These are phyloP conservation scores for Strix uralensis DNA, from an alignment of 2,113 vertebrate species.

Conservation along the genomic window DNA sequence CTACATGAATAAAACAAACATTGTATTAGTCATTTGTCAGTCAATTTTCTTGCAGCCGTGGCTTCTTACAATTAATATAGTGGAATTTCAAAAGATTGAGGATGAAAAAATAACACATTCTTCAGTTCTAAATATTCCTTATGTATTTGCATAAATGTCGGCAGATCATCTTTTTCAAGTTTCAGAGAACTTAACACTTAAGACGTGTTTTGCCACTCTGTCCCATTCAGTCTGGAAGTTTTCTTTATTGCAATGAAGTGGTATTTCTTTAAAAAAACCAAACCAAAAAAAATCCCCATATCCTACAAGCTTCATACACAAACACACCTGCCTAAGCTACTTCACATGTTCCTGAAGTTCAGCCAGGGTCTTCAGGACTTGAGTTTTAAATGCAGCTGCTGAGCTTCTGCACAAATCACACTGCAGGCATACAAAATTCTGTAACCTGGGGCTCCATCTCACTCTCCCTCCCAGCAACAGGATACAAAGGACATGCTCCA, in stretches of 20 bases:
- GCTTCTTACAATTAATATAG: background rate
- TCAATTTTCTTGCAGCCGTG: background rate
- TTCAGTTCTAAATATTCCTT: background rate
- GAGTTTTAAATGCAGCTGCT: background rate
- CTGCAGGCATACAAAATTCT: background rate
- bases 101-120: background rate
- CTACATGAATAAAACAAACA: constrained; percentile 72
- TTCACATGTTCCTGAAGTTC: background rate
- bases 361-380: background rate
- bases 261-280: background rate
- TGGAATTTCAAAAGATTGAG: background rate
- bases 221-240: background rate
- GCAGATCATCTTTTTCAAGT: background rate
- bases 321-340: background rate
- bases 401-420: background rate
- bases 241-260: background rate
- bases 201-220: background rate
- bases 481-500: background rate
- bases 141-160: background rate
- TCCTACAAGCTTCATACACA: background rate
- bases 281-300: background rate
- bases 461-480: background rate
- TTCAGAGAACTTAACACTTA: background rate
- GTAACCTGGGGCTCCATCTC: background rate
- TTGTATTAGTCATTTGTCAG: background rate